These are phyloP conservation scores for Scyliorhinus canicula DNA, from an alignment of 2,797 vertebrate species.

Conservation along the genomic window DNA sequence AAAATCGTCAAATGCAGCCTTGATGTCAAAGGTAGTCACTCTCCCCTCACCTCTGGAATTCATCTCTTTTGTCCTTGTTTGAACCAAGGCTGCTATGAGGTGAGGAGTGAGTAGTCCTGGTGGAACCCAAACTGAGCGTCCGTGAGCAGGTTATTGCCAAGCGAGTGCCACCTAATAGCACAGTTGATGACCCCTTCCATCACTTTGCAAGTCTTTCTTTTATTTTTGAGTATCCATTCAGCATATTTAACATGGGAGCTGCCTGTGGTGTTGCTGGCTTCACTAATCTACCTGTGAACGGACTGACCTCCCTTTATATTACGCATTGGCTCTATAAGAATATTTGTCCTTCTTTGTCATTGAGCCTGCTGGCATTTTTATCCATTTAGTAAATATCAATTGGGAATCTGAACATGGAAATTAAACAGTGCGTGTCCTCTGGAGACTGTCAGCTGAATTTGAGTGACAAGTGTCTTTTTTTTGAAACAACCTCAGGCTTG, in stretches of 20 bases:
- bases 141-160: no score
- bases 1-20: no score
- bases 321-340: background rate
- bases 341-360: background rate
- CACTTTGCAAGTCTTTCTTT: background rate
- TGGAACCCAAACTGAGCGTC: no score
- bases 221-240: background rate
- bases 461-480: background rate
- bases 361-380: background rate
- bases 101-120: no score
- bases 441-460: background rate
- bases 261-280: background rate
- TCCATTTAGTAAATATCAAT: background rate
- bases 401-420: background rate
- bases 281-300: background rate
- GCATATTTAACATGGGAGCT: background rate
- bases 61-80: no score
- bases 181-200: no score
- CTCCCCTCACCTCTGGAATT: no score
- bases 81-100: no score
- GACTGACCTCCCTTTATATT: no score
- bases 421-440: background rate
- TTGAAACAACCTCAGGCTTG: background rate
- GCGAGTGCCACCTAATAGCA: no score
- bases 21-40: no score